Conservation (phyloP, 1,140 invertebrate species). For the Drosophila insularis region DNA sequence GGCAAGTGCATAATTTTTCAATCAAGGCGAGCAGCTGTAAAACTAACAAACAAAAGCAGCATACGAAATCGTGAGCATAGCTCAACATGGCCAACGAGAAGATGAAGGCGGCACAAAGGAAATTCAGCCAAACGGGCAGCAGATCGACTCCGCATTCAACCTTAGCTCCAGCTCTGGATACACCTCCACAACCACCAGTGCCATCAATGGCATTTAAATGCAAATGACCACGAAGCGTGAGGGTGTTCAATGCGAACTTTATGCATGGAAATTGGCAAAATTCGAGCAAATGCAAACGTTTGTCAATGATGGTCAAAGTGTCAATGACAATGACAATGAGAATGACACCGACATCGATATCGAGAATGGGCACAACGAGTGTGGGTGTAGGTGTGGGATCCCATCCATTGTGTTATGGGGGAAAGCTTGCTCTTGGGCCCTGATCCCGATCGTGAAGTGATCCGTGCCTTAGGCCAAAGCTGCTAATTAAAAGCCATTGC, state of each 20-base stretch:
- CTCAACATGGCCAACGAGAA: constrained; percentile 36
- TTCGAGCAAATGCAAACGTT: constrained; percentile 72
- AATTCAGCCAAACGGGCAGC: constrained; percentile 44
- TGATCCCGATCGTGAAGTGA: constrained; percentile 11
- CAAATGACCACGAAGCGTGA: constrained; percentile 76
- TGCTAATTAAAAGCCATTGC: constrained; percentile 78
- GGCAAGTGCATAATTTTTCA: constrained; percentile 80
- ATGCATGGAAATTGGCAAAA: constrained; percentile 77
- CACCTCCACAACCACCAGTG: constrained; percentile 19
- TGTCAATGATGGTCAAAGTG: constrained; percentile 71
- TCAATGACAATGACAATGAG: constrained; percentile 46
- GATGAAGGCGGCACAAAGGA: constrained; percentile 27
- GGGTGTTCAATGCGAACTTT: constrained; percentile 77
- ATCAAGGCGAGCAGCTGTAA: constrained; percentile 78
- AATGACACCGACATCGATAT: constrained; percentile 11
- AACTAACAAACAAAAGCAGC: constrained; percentile 69
- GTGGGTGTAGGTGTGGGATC: constrained; percentile 60
- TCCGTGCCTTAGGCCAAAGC: constrained; percentile 36
- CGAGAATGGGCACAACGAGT: not conserved
- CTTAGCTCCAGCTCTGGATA: constrained; percentile 1
- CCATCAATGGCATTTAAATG: constrained; percentile 75
- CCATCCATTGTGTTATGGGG: constrained; percentile 46
- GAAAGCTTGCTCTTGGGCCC: constrained; percentile 32
- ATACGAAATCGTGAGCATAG: constrained; percentile 43
- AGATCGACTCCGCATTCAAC: constrained; percentile 18